Percentiles rank a stretch among this genome's conserved stretches.
Conservation (phyloP, 2,113 vertebrate genomes). For the Megaceryle maxima region DNA sequence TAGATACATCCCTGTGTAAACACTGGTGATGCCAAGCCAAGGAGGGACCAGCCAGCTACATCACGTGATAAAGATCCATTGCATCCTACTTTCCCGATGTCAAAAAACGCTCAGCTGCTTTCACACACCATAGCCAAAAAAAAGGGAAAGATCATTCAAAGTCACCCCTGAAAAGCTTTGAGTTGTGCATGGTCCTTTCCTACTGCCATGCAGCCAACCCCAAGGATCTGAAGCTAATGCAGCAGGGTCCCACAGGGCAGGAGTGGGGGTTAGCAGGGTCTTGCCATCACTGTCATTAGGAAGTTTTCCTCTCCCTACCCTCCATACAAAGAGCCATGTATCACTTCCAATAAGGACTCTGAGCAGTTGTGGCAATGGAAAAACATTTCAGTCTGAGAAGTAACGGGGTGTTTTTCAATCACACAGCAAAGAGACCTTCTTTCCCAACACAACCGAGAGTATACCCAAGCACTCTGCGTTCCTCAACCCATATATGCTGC, state of each 20-base stretch:
- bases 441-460: background rate
- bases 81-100: background rate
- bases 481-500: background rate
- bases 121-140: background rate
- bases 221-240: background rate
- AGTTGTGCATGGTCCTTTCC: background rate
- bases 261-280: background rate
- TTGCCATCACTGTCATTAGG: accelerated
- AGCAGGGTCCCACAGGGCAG: background rate
- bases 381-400: background rate
- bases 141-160: background rate
- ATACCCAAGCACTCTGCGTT: background rate
- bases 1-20: background rate
- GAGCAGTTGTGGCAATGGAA: background rate
- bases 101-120: background rate
- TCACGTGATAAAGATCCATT: background rate
- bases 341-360: background rate
- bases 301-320: background rate
- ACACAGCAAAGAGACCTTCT: background rate
- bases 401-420: background rate
- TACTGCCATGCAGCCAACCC: background rate
- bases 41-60: background rate
- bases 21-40: background rate
- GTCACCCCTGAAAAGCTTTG: background rate
- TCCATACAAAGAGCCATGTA: background rate